These are phyloP conservation scores for Prosapia bicincta DNA, from an alignment of 2,888 invertebrate species.

Conservation along the genomic window DNA sequence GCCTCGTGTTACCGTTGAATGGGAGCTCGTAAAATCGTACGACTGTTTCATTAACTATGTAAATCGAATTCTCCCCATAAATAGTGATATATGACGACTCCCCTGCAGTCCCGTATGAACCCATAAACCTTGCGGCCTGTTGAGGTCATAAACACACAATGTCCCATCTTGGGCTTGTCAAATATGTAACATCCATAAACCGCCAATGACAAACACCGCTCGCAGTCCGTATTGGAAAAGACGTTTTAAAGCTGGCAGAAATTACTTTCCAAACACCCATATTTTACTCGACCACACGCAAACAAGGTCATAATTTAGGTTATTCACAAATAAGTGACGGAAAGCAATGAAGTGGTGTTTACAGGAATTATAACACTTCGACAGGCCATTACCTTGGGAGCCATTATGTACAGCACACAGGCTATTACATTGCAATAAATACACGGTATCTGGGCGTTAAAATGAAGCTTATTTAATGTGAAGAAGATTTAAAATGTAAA, in stretches of 20 bases:
- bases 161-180: not conserved
- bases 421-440: too few relatives aligned
- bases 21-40: not conserved
- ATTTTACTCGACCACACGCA: not conserved
- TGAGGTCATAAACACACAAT: not conserved
- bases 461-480: too few relatives aligned
- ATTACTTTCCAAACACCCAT: not conserved
- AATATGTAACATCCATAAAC: not conserved
- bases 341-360: too few relatives aligned
- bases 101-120: not conserved
- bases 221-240: not conserved
- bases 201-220: not conserved
- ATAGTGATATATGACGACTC: not conserved
- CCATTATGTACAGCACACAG: too few relatives aligned
- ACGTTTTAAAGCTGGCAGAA: not conserved
- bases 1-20: too few relatives aligned
- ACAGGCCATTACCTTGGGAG: too few relatives aligned
- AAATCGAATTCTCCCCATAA: not conserved
- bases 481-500: too few relatives aligned
- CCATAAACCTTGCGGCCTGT: not conserved
- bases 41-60: not conserved
- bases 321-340: too few relatives aligned
- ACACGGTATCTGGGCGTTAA: too few relatives aligned
- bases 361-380: too few relatives aligned
- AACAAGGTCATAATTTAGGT: too few relatives aligned